Base-by-base conservation (phyloP, 2,797 vertebrate species). In the Coranthus polyacanthus region DNA sequence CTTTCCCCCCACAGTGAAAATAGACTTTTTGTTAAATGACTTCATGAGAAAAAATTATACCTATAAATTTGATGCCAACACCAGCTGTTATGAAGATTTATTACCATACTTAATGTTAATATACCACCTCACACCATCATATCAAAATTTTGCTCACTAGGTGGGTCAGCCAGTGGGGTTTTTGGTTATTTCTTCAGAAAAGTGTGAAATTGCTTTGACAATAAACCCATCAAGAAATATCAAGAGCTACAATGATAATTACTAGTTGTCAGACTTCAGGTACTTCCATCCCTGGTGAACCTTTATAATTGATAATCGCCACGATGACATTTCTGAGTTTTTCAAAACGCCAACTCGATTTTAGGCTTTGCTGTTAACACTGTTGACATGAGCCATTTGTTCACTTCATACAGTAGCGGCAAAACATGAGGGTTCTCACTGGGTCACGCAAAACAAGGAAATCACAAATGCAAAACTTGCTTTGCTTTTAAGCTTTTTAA, bases 31-130 rank as follows among this genome's bases (percentile, higher is more conserved):
- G 69, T 78, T 82, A 85, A 89, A 90, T 75, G 82, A 85, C 88
- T 87, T 84, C 70, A 85, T 78, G 82, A 78, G 66, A 66, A 88
- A 86, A 88, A 90, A 88, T 78, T 63, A 87, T 78, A 79, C 52
- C 84, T 26, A 86, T 86, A 82, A 90, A 90, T 92, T 72, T 75
- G 65, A 66, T 75, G 80, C 79, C 75, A 83, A 73, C 56, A 26
- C 63, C 82, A 83, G 85, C 83, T 86, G 86, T 83, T 90, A 89
- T 83, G 65, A 92, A 87, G 92, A 93, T 92, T 89, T 84, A 93
- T 92, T 70, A 53, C 60, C 12, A 2, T 82, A 61, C 78, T 89
- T 87, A 83, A 81, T 78, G 79, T 80, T 87, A 89, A 89, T 89
- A 75, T 39, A 76, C 74, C 72, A 57, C 72, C 75, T 11, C n/a